Evolutionary conservation across 2,797 vertebrate species (phyloP), one percentile per base, ranked within the genome.

Genomic region (Pristis pectinata): DNA sequence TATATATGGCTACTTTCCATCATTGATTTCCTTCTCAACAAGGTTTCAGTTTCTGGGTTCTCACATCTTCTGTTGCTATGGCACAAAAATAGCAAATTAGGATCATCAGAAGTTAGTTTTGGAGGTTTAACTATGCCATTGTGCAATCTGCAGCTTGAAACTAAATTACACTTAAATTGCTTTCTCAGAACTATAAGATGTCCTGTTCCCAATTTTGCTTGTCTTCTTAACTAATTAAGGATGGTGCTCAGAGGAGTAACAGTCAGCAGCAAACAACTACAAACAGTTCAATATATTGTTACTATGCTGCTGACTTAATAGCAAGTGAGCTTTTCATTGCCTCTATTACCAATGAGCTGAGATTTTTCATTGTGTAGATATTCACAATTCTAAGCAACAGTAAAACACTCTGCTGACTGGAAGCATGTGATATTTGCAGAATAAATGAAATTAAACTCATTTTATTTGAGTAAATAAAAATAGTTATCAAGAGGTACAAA

Each of bases 21-120:
- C 7, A 56, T 76, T 53, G 92, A 76, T 70, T 94, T 56, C 44
- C 76, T 76, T 94, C 70, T 70, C 64, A 67, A 56, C 92, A 76
- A 49, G 92, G 93, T 3, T 74, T 94, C 92, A 56, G 30, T 44
- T 34, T 34, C 70, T 13, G 67, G 72, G 70, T 94, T 76, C 72
- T 94, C n/a, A 56, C 92, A 94, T 94, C 70, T 94, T 24, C 41
- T 94, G 92, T 94, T 94, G 92, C 92, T 70, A 94, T 94, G 92
- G 92, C 76, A 74, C 44, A 94, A 94, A 70, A 94, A 94, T 56
- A 94, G 72, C 72, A 76, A 94, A 94, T 74, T 76, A 76, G 92
- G 67, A 76, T 94, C 67, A 76, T n/a, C 92, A 56, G 70, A 56
- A 74, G 17, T 76, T 74, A 72, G 37, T 93, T 49, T 94, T 53